Evolutionary conservation across 2,113 vertebrate species (phyloP), one percentile per base, ranked within the genome.

Genomic region (Pan paniscus): DNA sequence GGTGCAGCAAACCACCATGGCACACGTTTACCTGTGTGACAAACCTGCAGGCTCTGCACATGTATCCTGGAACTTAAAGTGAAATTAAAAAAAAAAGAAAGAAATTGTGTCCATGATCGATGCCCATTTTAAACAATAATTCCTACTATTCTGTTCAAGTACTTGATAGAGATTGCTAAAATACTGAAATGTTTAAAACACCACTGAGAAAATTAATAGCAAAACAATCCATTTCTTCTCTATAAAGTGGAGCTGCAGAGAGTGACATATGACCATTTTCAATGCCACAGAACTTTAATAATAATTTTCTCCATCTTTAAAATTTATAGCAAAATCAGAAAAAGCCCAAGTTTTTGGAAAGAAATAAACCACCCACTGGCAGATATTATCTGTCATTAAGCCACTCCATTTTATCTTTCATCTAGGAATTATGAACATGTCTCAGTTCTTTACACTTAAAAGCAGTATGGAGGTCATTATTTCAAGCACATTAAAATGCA

Each of bases 331-430:
- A 50, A 75, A 68, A 38, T 6, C 4, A 70, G 52, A 64, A 93
- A 70, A 40, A 88, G 46, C 3, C 57, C 84, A 43, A 55, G 16
- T 16, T 92, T 97, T 95, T 68, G 30, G 82, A 97, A 94, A 96
- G 75, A 92, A 94, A 88, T 93, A 91, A 96, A 94, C 95, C 88
- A 97, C 97, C 72, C 90, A 95, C 96, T 93, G 94, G 50, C 81
- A 95, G 90, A 94, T 93, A 97, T 94, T 96, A 97, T 93, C 93
- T 93, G 35, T 94, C 90, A 86, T 95, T 98, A 98, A 97, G 40
- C 14, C 22, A 14, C 6, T 96, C 93, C 90, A 95, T 93, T 97
- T 93, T 92, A 76, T 81, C 73, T 95, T 92, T 79, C 59, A 82
- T 95, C 78, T 89, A 98, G 70, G 59, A 94, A 79, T 46, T 50